A percentile compares a stretch with the other conserved stretches of the same genome.
Conservation (phyloP, 2,888 invertebrate species). For the Actias luna region DNA sequence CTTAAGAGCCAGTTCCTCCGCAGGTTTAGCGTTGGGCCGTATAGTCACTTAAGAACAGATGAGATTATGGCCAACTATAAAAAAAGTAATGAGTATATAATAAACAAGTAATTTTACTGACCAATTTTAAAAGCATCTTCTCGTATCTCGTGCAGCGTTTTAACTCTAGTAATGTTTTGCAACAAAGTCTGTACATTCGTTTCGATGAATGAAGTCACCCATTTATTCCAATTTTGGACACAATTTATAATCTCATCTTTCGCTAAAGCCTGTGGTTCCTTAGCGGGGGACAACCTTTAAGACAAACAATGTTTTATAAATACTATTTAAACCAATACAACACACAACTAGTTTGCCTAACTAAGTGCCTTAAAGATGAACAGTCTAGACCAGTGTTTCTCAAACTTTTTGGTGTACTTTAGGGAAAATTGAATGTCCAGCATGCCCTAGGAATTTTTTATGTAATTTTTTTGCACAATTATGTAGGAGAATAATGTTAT, state of each 20-base stretch:
- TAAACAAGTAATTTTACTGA: slow-evolving; percentile 35
- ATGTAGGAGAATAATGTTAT: too few relatives aligned
- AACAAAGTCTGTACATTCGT: slow-evolving; percentile 83
- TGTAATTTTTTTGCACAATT: too few relatives aligned
- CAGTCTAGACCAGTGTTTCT: too few relatives aligned
- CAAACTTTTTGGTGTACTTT: too few relatives aligned
- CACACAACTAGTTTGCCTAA: not conserved
- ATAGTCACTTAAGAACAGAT: too few relatives aligned
- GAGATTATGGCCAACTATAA: too few relatives aligned
- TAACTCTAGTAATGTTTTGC: slow-evolving; percentile 85
- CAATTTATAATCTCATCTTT: slow-evolving; percentile 61
- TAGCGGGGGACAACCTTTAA: slow-evolving; percentile 60
- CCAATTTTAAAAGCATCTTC: slow-evolving; percentile 85
- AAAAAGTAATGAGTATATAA: too few relatives aligned
- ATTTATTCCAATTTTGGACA: slow-evolving; percentile 84
- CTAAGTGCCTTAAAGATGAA: too few relatives aligned
- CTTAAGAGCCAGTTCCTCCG: too few relatives aligned
- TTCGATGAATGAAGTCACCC: slow-evolving; percentile 81
- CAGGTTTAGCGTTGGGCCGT: too few relatives aligned
- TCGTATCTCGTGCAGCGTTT: slow-evolving; percentile 87
- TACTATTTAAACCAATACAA: not conserved
- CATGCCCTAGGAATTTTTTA: too few relatives aligned
- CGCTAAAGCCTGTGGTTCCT: slow-evolving; percentile 53
- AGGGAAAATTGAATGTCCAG: too few relatives aligned
- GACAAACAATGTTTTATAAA: not conserved